Percentiles rank a stretch among this genome's conserved stretches.
phyloP scores from a whole-genome alignment of 2,113 vertebrate species.

The Hemiprocne comata region DNA sequence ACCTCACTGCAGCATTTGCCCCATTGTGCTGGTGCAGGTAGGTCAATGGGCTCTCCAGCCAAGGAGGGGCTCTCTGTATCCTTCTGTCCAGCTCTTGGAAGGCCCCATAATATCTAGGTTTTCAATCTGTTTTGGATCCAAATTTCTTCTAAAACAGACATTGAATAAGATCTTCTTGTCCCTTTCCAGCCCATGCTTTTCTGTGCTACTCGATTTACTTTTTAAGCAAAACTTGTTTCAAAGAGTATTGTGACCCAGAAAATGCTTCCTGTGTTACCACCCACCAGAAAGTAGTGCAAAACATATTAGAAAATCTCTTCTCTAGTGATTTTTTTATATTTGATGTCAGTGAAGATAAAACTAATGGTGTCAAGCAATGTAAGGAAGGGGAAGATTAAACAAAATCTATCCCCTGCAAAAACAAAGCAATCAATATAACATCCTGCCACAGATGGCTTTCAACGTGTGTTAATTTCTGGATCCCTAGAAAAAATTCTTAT shows the following conservation, averaged over 20 bases:
- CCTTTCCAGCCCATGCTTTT: not conserved
- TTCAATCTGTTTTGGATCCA: not conserved
- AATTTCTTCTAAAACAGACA: not conserved
- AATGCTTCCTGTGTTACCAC: not conserved
- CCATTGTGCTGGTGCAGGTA: rapidly evolving
- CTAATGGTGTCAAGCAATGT: constrained; percentile 34
- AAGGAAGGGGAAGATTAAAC: constrained; percentile 64
- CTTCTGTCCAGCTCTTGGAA: not conserved
- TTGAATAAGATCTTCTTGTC: not conserved
- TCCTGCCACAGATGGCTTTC: constrained; percentile 13
- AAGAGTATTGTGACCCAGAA: not conserved
- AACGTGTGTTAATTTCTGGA: constrained; percentile 54
- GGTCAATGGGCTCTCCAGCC: not conserved
- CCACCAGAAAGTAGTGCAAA: not conserved
- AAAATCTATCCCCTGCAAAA: constrained; percentile 68
- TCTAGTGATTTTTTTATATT: constrained; percentile 7
- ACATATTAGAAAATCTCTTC: not conserved
- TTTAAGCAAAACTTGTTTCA: not conserved
- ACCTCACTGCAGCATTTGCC: not conserved
- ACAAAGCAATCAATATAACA: constrained; percentile 58
- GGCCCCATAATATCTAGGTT: not conserved
- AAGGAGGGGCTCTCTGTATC: not conserved
- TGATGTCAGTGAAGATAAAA: constrained; percentile 39
- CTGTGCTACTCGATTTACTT: not conserved
- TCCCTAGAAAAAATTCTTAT: not conserved